Evolutionary conservation across 2,113 vertebrate genomes (phyloP).

Genomic region (Malurus melanocephalus): DNA sequence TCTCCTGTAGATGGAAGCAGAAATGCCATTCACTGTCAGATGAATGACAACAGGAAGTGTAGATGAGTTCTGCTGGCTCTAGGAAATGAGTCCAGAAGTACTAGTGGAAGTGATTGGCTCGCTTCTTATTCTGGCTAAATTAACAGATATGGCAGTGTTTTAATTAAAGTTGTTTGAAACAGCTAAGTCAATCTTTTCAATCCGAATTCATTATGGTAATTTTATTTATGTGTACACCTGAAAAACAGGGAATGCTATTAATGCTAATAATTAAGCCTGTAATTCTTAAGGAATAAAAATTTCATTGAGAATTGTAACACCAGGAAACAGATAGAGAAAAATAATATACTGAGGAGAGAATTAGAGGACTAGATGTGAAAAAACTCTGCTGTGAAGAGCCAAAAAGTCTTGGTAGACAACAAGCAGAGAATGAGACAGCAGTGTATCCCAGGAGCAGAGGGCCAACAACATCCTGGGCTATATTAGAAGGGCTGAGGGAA

Average conservation of each 20-base stretch:
- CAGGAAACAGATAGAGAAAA: background rate
- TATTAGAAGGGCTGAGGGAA: background rate
- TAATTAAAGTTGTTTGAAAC: background rate
- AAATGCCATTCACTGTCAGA: background rate
- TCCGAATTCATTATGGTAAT: background rate
- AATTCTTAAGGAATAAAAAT: background rate
- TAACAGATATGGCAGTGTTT: background rate
- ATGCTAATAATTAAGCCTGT: background rate
- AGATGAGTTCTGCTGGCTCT: background rate
- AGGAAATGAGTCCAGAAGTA: background rate
- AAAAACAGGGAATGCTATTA: background rate
- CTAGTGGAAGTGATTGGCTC: background rate
- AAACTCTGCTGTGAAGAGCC: background rate
- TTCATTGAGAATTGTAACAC: background rate
- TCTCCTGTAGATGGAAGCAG: background rate
- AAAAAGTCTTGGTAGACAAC: background rate
- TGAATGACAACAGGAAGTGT: background rate
- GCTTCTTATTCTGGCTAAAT: background rate
- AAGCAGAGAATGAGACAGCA: background rate
- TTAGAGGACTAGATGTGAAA: background rate
- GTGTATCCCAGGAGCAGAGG: background rate
- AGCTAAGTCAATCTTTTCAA: background rate
- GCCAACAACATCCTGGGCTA: background rate
- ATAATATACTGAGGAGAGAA: background rate
- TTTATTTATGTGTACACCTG: background rate